phyloP scores from a whole-genome alignment of 2,113 vertebrate genomes.

The Odocoileus hemionus region DNA sequence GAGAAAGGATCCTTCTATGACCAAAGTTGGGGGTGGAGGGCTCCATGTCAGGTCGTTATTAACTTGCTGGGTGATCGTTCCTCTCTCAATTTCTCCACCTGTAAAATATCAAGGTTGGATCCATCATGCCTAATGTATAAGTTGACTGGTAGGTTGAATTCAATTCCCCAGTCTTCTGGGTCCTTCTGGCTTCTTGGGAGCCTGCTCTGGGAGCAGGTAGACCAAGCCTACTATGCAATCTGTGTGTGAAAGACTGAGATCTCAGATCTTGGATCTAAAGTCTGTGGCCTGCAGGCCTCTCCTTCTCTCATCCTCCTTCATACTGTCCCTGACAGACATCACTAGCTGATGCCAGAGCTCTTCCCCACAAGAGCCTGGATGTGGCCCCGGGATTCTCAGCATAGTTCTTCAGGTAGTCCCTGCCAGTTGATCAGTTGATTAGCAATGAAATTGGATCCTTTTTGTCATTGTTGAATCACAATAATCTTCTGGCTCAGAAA shows the following conservation, averaged over 20 bases:
- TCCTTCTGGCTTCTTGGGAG: background rate
- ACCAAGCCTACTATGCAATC: background rate
- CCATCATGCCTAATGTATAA: background rate
- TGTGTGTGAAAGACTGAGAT: background rate
- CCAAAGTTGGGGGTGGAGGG: background rate
- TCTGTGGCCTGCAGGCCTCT: accelerated
- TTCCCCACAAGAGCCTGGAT: background rate
- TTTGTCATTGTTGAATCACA: background rate
- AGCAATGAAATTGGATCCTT: background rate
- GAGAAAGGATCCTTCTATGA: background rate
- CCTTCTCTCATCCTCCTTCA: too few relatives aligned
- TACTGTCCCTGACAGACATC: background rate
- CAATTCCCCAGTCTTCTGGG: background rate
- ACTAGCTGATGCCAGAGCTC: background rate
- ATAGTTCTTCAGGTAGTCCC: background rate
- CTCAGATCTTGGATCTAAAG: background rate
- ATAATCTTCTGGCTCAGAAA: background rate
- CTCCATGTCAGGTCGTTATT: background rate
- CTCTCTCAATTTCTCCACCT: background rate
- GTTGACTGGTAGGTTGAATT: background rate
- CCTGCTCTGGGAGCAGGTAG: background rate
- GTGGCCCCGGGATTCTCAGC: background rate
- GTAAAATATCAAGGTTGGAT: background rate
- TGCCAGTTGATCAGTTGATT: background rate
- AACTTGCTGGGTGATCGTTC: background rate